Base-by-base conservation (phyloP, 2,888 invertebrate genomes). In the Sinotaia quadrata region DNA sequence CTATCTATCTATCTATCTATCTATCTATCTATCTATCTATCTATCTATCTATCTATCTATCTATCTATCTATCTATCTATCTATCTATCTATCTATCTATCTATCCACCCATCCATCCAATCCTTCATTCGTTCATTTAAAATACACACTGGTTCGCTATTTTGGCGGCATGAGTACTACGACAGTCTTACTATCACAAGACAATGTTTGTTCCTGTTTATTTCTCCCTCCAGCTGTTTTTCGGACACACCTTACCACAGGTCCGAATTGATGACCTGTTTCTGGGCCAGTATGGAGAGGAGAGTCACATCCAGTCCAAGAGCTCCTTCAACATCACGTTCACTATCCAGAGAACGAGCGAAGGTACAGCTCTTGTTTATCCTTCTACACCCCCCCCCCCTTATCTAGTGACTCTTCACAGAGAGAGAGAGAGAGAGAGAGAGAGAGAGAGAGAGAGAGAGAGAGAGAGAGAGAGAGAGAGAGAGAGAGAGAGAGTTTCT, bases 211-310 rank as follows among this genome's bases (percentile, higher is more conserved):
- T 21, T n/a, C 2, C n/a, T n/a, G n/a, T n/a, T n/a, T n/a, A n/a
- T n/a, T n/a, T n/a, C n/a, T n/a, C n/a, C n/a, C 62, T 70, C 2
- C 75, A 84, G 84, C 69, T 83, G 15, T 83, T 75, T 61, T 69
- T 75, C 10, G 76, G 80, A 31, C 84, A 84, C 57, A 74, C 78
- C 8, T 58, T 84, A 0, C 81, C 79, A 8, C 76, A 74, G 10
- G 71, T 78, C 1, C 72, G 79, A 2, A 68, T 83, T 18, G 78
- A 78, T 37, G 75, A 74, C 27, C 69, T 59, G 24, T 75, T 75
- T 41, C 54, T 75, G 21, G 63, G 75, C 1, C 65, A 69, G 37
- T 75, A 72, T 24, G 72, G 68, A 2, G 71, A 68, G 18, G 62
- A 70, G 24, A 71, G 71, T 49, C 73, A 75, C 54, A 65, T 67